Evolutionary conservation across 2,113 vertebrate genomes (phyloP).

Genomic region (Centropus bengalensis): DNA sequence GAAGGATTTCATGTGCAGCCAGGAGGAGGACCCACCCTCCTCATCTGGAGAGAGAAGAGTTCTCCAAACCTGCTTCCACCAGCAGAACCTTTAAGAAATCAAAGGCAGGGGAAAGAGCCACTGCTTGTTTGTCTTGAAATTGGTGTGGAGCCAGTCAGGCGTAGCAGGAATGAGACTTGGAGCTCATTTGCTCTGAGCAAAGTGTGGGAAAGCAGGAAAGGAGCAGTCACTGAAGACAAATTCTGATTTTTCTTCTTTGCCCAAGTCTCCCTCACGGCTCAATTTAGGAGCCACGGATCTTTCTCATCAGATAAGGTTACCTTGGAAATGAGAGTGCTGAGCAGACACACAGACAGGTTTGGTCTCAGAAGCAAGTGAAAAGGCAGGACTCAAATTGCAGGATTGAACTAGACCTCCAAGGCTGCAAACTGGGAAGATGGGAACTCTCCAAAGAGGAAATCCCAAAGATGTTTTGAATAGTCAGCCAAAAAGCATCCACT

Average conservation of each 20-base stretch:
- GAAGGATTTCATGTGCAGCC: conserved; percentile 2
- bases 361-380: conserved; percentile 19
- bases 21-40: conserved; percentile 49
- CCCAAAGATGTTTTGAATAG: conserved; percentile 14
- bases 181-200: conserved; percentile 11
- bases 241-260: neutral
- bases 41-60: neutral
- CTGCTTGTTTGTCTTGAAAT: conserved; percentile 43
- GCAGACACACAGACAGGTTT: neutral
- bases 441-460: conserved; percentile 55
- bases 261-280: neutral
- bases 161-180: conserved; percentile 26
- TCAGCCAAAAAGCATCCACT: neutral
- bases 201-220: conserved; percentile 41
- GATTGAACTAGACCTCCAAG: neutral
- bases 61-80: conserved; percentile 6
- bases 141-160: conserved; percentile 46
- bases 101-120: conserved; percentile 46
- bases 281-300: conserved; percentile 8
- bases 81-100: conserved; percentile 17
- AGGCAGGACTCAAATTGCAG: neutral
- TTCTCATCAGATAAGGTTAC: conserved; percentile 37
- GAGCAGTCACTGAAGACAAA: neutral
- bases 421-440: neutral
- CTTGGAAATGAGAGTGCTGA: conserved; percentile 19